phyloP scores from a whole-genome alignment of 2,888 invertebrate genomes.

The Dynastes hyllus region DNA sequence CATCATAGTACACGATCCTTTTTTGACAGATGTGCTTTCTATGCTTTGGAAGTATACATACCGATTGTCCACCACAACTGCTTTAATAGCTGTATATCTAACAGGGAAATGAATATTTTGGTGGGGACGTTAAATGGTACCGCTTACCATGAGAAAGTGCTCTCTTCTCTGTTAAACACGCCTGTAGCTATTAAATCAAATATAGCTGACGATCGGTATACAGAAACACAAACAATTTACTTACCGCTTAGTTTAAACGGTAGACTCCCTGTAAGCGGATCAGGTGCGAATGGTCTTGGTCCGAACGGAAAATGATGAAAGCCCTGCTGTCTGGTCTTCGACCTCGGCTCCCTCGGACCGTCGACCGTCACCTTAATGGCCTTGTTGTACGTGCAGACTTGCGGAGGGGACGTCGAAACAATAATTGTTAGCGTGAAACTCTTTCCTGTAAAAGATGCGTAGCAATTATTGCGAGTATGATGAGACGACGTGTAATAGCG shows the following conservation, averaged over 20 bases:
- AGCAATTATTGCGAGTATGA: slow-evolving; percentile 38
- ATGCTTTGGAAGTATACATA: no score
- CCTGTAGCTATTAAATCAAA: no score
- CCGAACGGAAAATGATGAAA: slow-evolving; percentile 94
- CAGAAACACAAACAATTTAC: slow-evolving; percentile 56
- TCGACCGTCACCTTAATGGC: slow-evolving; percentile 99
- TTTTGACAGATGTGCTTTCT: no score
- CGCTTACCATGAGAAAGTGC: no score
- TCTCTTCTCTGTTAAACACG: no score
- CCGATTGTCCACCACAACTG: no score
- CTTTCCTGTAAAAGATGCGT: slow-evolving; percentile 82
- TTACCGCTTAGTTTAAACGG: slow-evolving; percentile 92
- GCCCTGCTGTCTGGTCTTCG: slow-evolving; percentile 91
- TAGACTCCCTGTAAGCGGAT: slow-evolving; percentile 83
- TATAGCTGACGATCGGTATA: no score
- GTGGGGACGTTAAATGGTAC: no score
- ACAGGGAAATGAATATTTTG: no score
- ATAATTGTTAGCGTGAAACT: slow-evolving; percentile 98
- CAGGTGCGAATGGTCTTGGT: slow-evolving; percentile 86
- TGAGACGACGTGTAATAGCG: slow-evolving; percentile 3
- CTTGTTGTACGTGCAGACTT: slow-evolving; percentile 97
- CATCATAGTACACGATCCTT: no score
- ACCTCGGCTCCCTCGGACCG: slow-evolving; percentile 97
- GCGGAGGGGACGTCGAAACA: slow-evolving; percentile 93
- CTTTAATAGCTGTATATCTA: no score